A percentile compares a stretch with the other conserved stretches of the same genome.
phyloP scores from a whole-genome alignment of 2,888 invertebrate species.

The Halictus ligatus region DNA sequence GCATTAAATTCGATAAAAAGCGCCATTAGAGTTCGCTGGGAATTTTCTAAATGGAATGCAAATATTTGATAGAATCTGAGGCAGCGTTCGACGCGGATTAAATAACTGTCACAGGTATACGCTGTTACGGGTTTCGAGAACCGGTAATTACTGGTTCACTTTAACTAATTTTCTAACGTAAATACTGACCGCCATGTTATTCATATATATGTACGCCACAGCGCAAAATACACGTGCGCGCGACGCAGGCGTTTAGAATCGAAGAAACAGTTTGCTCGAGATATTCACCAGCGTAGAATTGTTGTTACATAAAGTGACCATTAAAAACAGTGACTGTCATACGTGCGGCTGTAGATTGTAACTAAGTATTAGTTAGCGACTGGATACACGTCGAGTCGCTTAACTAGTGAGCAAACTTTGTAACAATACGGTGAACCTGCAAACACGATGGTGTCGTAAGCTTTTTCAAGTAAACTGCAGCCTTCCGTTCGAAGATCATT shows the following conservation, averaged over 20 bases:
- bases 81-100: neutral
- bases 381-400: neutral
- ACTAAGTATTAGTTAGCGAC: neutral
- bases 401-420: neutral
- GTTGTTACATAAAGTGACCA: slow-evolving; percentile 60
- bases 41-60: neutral
- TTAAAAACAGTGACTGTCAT: slow-evolving; percentile 53
- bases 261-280: slow-evolving; percentile 46
- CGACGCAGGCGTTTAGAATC: slow-evolving; percentile 13
- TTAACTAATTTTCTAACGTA: neutral
- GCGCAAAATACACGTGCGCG: neutral
- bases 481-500: neutral
- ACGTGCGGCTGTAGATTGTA: slow-evolving; percentile 9
- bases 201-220: neutral
- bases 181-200: neutral
- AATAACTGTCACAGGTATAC: neutral
- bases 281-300: slow-evolving; percentile 49
- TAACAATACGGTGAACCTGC: neutral
- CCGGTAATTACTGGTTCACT: neutral
- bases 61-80: neutral
- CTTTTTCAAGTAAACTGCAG: neutral
- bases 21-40: neutral
- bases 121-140: neutral
- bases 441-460: neutral
- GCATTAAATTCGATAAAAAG: neutral